Percentiles rank a stretch among this genome's conserved stretches.
phyloP scores from a whole-genome alignment of 2,113 vertebrate species.

The Danio rerio region GRCz12tu NC_133178.1:4294001-4294500 shows the following conservation, averaged over 20 bases:
- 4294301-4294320: conserved; percentile 76
- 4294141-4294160: not conserved
- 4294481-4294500: not conserved
- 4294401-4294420: conserved; percentile 8
- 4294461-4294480: conserved; percentile 73
- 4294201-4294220: not conserved
- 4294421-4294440: conserved; percentile 38
- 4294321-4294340: conserved; percentile 56
- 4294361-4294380: not conserved
- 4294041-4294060: no score
- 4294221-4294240: conserved; percentile 19
- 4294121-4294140: not conserved
- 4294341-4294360: not conserved
- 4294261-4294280: conserved; percentile 5
- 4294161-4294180: not conserved
- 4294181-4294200: no score
- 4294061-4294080: no score
- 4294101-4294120: not conserved
- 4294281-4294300: conserved; percentile 50
- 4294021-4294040: no score
- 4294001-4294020: no score
- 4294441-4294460: conserved; percentile 41
- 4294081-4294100: no score
- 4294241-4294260: conserved; percentile 27
- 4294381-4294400: not conserved